Percentiles rank a stretch among this genome's conserved stretches.
Evolutionary conservation across 2,113 vertebrate genomes (phyloP).

Genomic region (Diadophis punctatus): DNA sequence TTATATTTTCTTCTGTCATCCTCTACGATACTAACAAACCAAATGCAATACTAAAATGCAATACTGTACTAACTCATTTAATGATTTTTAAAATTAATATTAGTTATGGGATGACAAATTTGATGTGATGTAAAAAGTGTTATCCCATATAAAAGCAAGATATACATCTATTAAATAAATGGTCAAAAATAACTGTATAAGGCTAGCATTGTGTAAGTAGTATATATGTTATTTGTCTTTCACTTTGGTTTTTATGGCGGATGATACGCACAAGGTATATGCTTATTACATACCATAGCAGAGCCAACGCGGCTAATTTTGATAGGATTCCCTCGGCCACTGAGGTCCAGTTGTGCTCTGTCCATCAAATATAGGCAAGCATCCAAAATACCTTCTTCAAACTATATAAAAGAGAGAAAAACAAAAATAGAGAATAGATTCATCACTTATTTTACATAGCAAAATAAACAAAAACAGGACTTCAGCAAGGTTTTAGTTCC

Average conservation of each 20-base stretch:
- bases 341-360: conserved; percentile 82
- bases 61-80: neutral
- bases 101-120: neutral
- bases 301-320: conserved; percentile 89
- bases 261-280: neutral
- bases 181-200: no score
- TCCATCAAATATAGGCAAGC: conserved; percentile 92
- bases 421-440: neutral
- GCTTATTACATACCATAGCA: conserved; percentile 78
- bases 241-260: no score
- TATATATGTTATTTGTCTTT: no score
- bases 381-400: conserved; percentile 88
- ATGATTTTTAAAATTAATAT: neutral
- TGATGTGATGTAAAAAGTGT: neutral
- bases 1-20: neutral
- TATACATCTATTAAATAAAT: neutral
- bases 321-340: conserved; percentile 84
- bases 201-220: no score
- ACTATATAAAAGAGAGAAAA: conserved; percentile 67
- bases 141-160: neutral
- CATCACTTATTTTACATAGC: conserved; percentile 16
- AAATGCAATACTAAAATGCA: neutral
- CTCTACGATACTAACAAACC: neutral
- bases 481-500: conserved; percentile 12
- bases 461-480: conserved; percentile 19